These are phyloP conservation scores for Leptinotarsa haldemani DNA, from an alignment of 2,888 invertebrate species.

Conservation along the genomic window DNA sequence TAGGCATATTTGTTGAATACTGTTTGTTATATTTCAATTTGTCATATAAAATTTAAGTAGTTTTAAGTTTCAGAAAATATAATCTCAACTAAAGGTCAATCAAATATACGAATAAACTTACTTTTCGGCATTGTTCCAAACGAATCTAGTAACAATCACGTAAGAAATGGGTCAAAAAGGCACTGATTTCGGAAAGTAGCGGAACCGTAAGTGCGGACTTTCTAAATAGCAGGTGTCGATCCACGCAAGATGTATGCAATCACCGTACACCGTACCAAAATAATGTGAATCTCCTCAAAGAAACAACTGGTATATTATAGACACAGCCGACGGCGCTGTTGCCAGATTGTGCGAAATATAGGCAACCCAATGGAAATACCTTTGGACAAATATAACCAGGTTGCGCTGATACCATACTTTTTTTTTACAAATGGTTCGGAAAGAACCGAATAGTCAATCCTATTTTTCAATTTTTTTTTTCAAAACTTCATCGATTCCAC, in stretches of 20 bases:
- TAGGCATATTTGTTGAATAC: no score
- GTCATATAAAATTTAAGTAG: no score
- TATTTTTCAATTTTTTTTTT: no score
- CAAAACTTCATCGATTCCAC: no score
- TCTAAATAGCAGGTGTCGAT: neutral
- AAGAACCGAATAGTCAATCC: no score
- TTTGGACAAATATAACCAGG: no score
- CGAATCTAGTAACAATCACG: neutral
- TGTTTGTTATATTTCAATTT: no score
- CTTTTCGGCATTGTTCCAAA: slow-evolving; percentile 19
- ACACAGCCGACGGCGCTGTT: slow-evolving; percentile 16
- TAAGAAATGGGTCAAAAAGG: neutral
- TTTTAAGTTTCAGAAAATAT: no score
- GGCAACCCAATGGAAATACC: no score
- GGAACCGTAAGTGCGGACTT: neutral
- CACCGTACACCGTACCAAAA: slow-evolving; percentile 18
- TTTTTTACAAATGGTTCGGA: no score
- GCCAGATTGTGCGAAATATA: neutral
- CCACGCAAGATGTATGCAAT: neutral
- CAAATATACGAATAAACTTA: slow-evolving; percentile 6
- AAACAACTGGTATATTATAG: slow-evolving; percentile 27
- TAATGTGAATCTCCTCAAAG: slow-evolving; percentile 21
- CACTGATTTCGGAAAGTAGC: neutral
- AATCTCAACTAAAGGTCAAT: no score
- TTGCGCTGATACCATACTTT: no score